These are phyloP conservation scores for Hippasteria phrygiana DNA, from an alignment of 53 echinoderm and acorn worm genomes.

Conservation along the genomic window DNA sequence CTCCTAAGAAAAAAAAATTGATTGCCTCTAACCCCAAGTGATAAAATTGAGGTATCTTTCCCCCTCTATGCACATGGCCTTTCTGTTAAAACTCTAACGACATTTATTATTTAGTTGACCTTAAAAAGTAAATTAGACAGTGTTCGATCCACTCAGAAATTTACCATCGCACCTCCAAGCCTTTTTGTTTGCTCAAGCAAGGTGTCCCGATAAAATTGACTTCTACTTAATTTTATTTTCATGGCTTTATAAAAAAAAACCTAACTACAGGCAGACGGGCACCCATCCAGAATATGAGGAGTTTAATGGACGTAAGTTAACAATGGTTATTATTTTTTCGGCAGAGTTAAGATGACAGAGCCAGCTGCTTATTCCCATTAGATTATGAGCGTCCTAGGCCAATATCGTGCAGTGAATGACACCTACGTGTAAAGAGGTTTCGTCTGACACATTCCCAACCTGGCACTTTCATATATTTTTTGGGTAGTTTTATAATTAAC, in stretches of 20 bases:
- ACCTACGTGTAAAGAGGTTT: neutral
- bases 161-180: neutral
- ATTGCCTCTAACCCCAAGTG: neutral
- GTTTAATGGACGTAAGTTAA: neutral
- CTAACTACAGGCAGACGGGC: neutral
- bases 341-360: neutral
- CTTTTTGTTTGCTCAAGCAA: conserved; percentile 12
- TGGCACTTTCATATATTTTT: neutral
- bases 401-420: neutral
- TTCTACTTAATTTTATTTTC: neutral
- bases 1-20: conserved; percentile 2
- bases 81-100: conserved; percentile 6
- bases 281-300: neutral
- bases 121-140: conserved; percentile 25
- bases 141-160: neutral
- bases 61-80: conserved; percentile 17
- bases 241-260: too few relatives aligned
- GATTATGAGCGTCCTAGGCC: neutral
- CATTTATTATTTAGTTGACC: conserved; percentile 40
- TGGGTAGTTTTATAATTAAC: too few relatives aligned
- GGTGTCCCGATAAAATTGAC: neutral
- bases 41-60: conserved; percentile 40
- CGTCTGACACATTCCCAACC: neutral
- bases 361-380: conserved; percentile 30
- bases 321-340: neutral